Percentiles rank a stretch among this genome's conserved stretches.
These are phyloP conservation scores for Shinisaurus crocodilurus DNA, from an alignment of 2,113 vertebrate genomes.

Conservation along the genomic window DNA sequence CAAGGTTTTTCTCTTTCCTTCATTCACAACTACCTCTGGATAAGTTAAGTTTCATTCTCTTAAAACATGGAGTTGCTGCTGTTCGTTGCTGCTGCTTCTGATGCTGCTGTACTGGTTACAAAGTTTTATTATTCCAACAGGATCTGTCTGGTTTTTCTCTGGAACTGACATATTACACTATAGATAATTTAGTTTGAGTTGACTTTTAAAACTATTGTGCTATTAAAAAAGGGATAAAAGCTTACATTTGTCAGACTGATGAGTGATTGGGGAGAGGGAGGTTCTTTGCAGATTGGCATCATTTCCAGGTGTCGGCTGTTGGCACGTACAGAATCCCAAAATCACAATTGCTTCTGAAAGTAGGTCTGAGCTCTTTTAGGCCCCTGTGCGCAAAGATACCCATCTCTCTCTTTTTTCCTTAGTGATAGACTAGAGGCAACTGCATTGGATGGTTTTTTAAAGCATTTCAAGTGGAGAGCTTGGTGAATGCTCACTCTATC, in stretches of 20 bases:
- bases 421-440: neutral
- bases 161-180: conserved; percentile 11
- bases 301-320: neutral
- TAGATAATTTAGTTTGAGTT: conserved; percentile 11
- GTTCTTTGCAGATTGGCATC: neutral
- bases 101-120: conserved; percentile 53
- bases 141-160: conserved; percentile 46
- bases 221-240: conserved; percentile 57
- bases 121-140: conserved; percentile 34
- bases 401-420: neutral
- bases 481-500: neutral
- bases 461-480: neutral
- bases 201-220: conserved; percentile 47
- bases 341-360: neutral
- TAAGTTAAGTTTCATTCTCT: conserved; percentile 78
- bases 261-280: neutral
- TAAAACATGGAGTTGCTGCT: conserved; percentile 71
- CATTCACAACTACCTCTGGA: conserved; percentile 86
- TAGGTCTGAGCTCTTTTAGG: neutral
- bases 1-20: conserved; percentile 60
- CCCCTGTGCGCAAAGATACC: fast-evolving
- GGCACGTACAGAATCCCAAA: too few relatives aligned
- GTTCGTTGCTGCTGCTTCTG: conserved; percentile 74
- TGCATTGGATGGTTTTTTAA: neutral
- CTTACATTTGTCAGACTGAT: conserved; percentile 35